Percentiles rank a stretch among this genome's conserved stretches.
These are phyloP conservation scores for Epinotia bilunana DNA, from an alignment of 2,888 invertebrate genomes.

Conservation along the genomic window DNA sequence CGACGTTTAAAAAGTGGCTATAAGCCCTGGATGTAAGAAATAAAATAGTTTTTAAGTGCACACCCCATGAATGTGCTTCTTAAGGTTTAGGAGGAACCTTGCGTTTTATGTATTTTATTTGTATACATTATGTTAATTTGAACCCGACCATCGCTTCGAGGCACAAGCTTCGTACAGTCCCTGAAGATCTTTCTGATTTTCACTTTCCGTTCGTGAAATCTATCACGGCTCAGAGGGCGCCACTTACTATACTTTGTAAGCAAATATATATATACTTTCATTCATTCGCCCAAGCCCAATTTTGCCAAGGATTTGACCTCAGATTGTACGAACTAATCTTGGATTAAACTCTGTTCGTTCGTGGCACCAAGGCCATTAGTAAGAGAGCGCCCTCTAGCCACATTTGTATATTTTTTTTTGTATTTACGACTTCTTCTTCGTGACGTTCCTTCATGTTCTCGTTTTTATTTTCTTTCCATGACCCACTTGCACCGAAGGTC, in stretches of 20 bases:
- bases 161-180: conserved; percentile 77
- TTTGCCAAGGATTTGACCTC: neutral
- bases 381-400: conserved; percentile 56
- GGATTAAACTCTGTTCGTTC: no score
- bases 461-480: conserved; percentile 88
- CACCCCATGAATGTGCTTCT: conserved; percentile 83
- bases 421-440: conserved; percentile 62
- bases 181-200: conserved; percentile 64
- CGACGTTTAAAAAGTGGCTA: conserved; percentile 44
- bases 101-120: conserved; percentile 68
- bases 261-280: neutral
- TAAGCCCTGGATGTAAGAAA: conserved; percentile 77
- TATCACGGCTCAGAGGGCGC: conserved; percentile 65
- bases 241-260: conserved; percentile 49
- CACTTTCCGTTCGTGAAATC: conserved; percentile 61
- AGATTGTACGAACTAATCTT: neutral
- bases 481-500: conserved; percentile 97
- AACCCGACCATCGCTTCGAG: conserved; percentile 76
- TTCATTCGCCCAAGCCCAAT: neutral
- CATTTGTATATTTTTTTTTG: conserved; percentile 50
- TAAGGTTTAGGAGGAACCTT: conserved; percentile 76
- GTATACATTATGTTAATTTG: conserved; percentile 68
- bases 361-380: no score
- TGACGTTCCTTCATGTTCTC: conserved; percentile 81
- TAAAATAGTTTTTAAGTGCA: conserved; percentile 75